Conservation (phyloP, 2,113 vertebrate genomes). For the Rhagologus leucostigma region DNA sequence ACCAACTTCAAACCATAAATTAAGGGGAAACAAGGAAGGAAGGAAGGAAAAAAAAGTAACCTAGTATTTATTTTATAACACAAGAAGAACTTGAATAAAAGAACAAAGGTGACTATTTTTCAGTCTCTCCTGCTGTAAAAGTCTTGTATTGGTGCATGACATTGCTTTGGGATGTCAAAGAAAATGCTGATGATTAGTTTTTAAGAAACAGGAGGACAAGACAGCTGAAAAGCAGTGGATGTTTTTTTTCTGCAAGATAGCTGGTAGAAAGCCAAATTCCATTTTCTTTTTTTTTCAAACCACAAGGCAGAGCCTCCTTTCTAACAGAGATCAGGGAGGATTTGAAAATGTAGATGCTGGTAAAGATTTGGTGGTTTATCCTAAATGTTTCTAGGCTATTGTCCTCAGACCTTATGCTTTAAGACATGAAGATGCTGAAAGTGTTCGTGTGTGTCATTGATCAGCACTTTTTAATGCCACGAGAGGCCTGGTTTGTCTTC, state of each 20-base stretch:
- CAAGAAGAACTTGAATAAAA: not conserved
- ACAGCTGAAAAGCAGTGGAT: not conserved
- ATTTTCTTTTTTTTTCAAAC: not conserved
- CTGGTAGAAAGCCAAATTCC: not conserved
- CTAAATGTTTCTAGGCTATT: not conserved
- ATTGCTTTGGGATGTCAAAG: not conserved
- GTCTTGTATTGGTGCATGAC: not conserved
- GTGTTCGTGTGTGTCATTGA: not conserved
- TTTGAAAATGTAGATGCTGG: not conserved
- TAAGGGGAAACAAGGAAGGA: not conserved
- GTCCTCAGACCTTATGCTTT: not conserved
- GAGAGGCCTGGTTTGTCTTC: not conserved
- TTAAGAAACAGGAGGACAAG: not conserved
- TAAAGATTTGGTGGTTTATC: not conserved
- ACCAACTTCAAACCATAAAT: not conserved
- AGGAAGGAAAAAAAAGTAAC: too few relatives aligned
- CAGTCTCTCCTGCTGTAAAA: not conserved
- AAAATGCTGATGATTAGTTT: not conserved
- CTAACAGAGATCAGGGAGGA: not conserved
- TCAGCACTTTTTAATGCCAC: not conserved
- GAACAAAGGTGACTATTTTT: not conserved
- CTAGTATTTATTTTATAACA: not conserved
- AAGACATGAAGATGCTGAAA: not conserved
- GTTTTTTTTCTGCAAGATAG: not conserved
- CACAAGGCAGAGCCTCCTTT: not conserved